A percentile compares a stretch with the other conserved stretches of the same genome.
Conservation (phyloP, 2,113 vertebrate species). For the Salvator merianae region DNA sequence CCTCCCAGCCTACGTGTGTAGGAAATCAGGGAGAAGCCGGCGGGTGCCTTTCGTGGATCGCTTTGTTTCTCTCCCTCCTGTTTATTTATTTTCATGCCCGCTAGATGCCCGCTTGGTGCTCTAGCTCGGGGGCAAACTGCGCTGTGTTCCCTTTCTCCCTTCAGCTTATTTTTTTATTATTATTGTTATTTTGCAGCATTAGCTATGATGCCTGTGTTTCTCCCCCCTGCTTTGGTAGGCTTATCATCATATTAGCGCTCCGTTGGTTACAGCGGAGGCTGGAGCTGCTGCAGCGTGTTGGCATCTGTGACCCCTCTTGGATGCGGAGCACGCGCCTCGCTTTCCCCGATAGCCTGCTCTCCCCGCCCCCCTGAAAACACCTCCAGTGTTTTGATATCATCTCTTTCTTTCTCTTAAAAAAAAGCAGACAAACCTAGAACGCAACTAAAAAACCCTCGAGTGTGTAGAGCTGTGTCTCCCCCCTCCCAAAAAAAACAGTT, state of each 20-base stretch:
- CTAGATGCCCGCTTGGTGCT: not conserved
- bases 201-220: too few relatives aligned
- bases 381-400: too few relatives aligned
- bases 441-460: too few relatives aligned
- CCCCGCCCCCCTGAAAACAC: not conserved
- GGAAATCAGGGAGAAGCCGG: not conserved
- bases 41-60: too few relatives aligned
- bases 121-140: conserved; percentile 52
- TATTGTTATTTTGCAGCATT: too few relatives aligned
- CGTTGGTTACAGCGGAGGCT: conserved; percentile 19
- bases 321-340: not conserved
- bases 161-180: too few relatives aligned
- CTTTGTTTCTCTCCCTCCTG: not conserved
- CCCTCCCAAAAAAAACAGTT: too few relatives aligned
- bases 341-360: not conserved
- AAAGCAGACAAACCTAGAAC: too few relatives aligned
- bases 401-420: too few relatives aligned
- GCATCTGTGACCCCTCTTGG: not conserved
- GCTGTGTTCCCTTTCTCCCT: conserved; percentile 31
- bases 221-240: too few relatives aligned
- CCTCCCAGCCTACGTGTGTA: not conserved
- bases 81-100: conserved; percentile 59
- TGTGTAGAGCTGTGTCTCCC: too few relatives aligned
- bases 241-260: too few relatives aligned
- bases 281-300: conserved; percentile 19